Evolutionary conservation across 2,888 invertebrate species (phyloP).

Genomic region (Eilema depressum): DNA sequence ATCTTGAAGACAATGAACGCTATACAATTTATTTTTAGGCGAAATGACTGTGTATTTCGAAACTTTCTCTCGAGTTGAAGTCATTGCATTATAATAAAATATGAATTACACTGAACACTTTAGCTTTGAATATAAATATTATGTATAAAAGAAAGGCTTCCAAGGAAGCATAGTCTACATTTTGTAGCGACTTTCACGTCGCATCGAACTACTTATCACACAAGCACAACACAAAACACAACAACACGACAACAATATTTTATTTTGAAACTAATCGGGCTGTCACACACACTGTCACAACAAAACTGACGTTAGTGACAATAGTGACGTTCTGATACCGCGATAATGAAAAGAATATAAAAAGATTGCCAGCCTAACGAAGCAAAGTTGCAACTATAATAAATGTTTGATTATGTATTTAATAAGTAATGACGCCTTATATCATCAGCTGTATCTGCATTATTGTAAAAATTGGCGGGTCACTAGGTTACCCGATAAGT

Average conservation of each 20-base stretch:
- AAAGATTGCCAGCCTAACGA: constrained; percentile 14
- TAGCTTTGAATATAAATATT: not conserved
- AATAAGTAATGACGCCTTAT: no score
- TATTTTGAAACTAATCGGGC: not conserved
- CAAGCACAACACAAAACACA: no score
- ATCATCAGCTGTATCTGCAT: no score
- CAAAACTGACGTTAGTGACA: constrained; percentile 37
- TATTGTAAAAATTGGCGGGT: no score
- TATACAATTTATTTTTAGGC: not conserved
- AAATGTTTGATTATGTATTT: no score
- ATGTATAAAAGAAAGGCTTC: not conserved
- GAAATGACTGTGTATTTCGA: not conserved
- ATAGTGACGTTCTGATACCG: constrained; percentile 24
- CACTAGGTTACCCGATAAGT: no score
- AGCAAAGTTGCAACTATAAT: not conserved
- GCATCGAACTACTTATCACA: not conserved
- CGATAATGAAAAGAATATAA: not conserved
- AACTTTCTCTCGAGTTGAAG: constrained; percentile 12
- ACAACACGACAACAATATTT: not conserved
- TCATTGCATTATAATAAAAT: not conserved
- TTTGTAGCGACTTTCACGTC: constrained; percentile 5
- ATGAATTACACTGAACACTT: not conserved
- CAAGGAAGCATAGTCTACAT: not conserved
- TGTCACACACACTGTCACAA: constrained; percentile 34
- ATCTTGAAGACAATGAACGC: not conserved